These are phyloP conservation scores for Propsilocerus akamusi DNA, from an alignment of 1,140 invertebrate species.

Conservation along the genomic window DNA sequence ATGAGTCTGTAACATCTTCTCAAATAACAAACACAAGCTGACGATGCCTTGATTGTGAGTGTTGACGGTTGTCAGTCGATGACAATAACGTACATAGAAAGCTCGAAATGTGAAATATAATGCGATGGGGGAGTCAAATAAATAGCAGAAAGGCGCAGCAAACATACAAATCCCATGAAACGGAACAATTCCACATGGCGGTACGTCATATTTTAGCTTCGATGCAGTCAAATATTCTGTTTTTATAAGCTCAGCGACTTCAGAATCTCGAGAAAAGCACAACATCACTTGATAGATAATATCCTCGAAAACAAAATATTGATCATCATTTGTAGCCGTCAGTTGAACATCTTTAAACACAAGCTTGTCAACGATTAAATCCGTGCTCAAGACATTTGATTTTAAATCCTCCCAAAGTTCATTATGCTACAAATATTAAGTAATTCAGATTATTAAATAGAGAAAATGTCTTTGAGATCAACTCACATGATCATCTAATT, in stretches of 20 bases:
- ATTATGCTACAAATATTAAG: slow-evolving; percentile 43
- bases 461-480: background rate
- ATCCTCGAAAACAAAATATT: slow-evolving; percentile 97
- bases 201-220: slow-evolving; percentile 52
- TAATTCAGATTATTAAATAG: slow-evolving; percentile 10
- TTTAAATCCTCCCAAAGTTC: slow-evolving; percentile 72
- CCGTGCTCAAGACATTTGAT: slow-evolving; percentile 65
- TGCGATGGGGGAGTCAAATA: slow-evolving; percentile 71
- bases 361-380: slow-evolving; percentile 82
- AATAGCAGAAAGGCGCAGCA: slow-evolving; percentile 84
- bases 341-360: slow-evolving; percentile 92
- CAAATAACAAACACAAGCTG: slow-evolving; percentile 65
- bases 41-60: slow-evolving; percentile 74
- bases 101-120: slow-evolving; percentile 82
- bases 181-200: slow-evolving; percentile 86
- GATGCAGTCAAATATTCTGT: slow-evolving; percentile 41
- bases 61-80: slow-evolving; percentile 75
- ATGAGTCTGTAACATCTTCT: slow-evolving; percentile 74
- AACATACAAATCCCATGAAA: slow-evolving; percentile 97
- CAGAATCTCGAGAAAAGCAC: slow-evolving; percentile 79
- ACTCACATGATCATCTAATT: slow-evolving; percentile 18
- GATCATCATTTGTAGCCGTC: slow-evolving; percentile 91
- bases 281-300: slow-evolving; percentile 88
- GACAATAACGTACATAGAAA: slow-evolving; percentile 84
- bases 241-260: slow-evolving; percentile 45